These are phyloP conservation scores for Metopia argyrocephala DNA, from an alignment of 2,888 invertebrate genomes.

Conservation along the genomic window DNA sequence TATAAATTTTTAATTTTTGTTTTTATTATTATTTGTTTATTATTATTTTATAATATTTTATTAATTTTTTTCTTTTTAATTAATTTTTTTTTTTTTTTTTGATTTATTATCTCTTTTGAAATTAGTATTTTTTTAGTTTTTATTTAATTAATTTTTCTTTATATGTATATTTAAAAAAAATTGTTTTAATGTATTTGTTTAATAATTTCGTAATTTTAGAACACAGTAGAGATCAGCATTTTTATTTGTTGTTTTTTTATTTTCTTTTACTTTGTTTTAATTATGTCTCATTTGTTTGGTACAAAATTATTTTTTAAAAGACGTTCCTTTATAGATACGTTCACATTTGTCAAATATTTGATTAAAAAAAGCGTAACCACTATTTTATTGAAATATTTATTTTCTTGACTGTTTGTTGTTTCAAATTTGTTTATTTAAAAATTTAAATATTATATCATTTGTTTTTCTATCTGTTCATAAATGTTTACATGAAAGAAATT, in stretches of 20 bases:
- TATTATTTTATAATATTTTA: slow-evolving; percentile 41
- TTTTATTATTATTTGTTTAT: slow-evolving; percentile 23
- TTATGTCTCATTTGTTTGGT: slow-evolving; percentile 12
- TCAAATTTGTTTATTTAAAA: slow-evolving; percentile 1
- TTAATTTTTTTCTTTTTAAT: slow-evolving; percentile 43
- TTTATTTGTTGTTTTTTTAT: slow-evolving; percentile 42
- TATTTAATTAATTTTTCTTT: slow-evolving; percentile 16
- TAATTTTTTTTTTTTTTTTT: slow-evolving; percentile 40
- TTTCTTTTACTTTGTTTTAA: slow-evolving; percentile 5
- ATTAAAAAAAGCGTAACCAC: too few species aligned
- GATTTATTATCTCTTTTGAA: slow-evolving; percentile 18
- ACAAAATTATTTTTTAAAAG: background rate
- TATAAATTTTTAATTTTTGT: slow-evolving; percentile 12
- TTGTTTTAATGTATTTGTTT: slow-evolving; percentile 8
- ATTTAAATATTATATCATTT: slow-evolving; percentile 20
- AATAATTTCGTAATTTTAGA: slow-evolving; percentile 68
- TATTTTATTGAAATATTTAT: slow-evolving; percentile 53
- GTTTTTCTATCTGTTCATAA: slow-evolving; percentile 8
- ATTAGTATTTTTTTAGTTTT: slow-evolving; percentile 20
- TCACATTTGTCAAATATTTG: too few species aligned
- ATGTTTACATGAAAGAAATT: too few species aligned
- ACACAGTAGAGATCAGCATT: slow-evolving; percentile 75
- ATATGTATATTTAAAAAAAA: slow-evolving; percentile 49
- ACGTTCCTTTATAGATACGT: too few species aligned
- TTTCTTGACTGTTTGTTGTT: too few species aligned